These are phyloP conservation scores for Prostheceraeus crozeri DNA, from an alignment of 2,888 invertebrate genomes.

Conservation along the genomic window DNA sequence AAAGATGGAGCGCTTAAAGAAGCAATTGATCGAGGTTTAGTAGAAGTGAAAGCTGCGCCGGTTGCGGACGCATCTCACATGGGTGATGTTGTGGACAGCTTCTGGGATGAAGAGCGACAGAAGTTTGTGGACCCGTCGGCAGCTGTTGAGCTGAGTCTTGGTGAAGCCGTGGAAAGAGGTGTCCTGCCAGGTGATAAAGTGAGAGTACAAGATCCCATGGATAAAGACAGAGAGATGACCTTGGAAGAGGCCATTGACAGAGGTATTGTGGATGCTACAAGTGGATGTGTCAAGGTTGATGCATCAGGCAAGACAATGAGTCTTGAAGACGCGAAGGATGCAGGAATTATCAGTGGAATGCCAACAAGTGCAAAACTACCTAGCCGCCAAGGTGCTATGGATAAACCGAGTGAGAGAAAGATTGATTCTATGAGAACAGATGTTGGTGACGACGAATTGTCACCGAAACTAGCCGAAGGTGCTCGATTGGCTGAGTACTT, in stretches of 20 bases:
- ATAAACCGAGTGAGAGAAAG: too few species aligned
- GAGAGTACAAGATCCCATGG: conserved; percentile 16
- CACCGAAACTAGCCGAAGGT: too few species aligned
- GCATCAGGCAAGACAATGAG: conserved; percentile 1
- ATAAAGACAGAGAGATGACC: not conserved
- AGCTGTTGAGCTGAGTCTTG: not conserved
- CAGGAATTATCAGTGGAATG: not conserved
- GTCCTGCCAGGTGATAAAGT: conserved; percentile 5
- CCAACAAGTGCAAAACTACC: not conserved
- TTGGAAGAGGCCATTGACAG: conserved; percentile 9
- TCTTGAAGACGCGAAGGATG: not conserved
- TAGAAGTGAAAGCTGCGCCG: conserved; percentile 9
- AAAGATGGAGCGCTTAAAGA: too few species aligned
- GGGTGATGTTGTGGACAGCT: not conserved
- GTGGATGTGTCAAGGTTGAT: not conserved
- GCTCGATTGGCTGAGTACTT: too few species aligned
- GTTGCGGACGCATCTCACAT: conserved; percentile 13
- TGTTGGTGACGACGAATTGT: too few species aligned
- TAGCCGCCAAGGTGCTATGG: too few species aligned
- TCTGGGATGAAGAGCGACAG: not conserved
- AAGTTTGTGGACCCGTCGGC: conserved; percentile 14
- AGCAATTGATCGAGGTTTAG: conserved; percentile 24
- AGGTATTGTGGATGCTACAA: conserved; percentile 8
- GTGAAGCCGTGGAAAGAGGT: conserved; percentile 9
- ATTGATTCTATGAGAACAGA: too few species aligned